Conservation (phyloP, 2,797 vertebrate genomes). For the Schizothorax lantsangensis region DNA sequence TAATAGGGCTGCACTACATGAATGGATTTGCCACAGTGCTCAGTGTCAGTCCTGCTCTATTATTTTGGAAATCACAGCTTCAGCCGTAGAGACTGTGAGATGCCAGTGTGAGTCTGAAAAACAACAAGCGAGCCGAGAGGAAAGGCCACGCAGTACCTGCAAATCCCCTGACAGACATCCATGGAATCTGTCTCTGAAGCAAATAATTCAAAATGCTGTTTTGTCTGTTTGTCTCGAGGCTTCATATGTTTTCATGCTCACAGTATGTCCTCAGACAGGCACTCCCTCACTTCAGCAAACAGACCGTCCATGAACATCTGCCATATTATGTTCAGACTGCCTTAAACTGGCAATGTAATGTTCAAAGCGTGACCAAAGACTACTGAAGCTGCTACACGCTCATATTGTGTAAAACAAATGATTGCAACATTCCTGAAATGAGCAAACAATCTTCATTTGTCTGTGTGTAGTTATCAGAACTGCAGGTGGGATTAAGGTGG, state of each 20-base stretch:
- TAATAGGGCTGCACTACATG: neutral
- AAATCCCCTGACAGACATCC: neutral
- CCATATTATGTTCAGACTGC: slow-evolving; percentile 25
- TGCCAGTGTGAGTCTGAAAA: neutral
- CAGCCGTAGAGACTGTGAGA: neutral
- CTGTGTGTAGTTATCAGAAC: slow-evolving; percentile 49
- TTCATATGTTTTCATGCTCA: slow-evolving; percentile 27
- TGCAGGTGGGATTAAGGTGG: slow-evolving; percentile 23
- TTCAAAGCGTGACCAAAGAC: slow-evolving; percentile 42
- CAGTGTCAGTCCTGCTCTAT: neutral
- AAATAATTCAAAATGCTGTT: slow-evolving; percentile 14
- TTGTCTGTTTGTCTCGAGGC: slow-evolving; percentile 29
- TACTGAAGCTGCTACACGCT: slow-evolving; percentile 9
- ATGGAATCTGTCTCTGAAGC: neutral
- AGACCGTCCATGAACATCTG: slow-evolving; percentile 36
- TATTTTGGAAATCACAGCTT: slow-evolving; percentile 23
- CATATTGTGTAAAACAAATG: slow-evolving; percentile 42
- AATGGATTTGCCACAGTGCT: neutral
- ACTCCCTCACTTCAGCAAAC: slow-evolving; percentile 27
- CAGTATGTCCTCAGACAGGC: slow-evolving; percentile 27
- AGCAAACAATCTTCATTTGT: slow-evolving; percentile 27
- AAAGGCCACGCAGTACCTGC: neutral
- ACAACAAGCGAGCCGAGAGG: neutral
- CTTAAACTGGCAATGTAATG: slow-evolving; percentile 44
- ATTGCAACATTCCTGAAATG: slow-evolving; percentile 49